phyloP scores from a whole-genome alignment of 92 coral and sea anemone genomes.

The Heteractis magnifica region DNA sequence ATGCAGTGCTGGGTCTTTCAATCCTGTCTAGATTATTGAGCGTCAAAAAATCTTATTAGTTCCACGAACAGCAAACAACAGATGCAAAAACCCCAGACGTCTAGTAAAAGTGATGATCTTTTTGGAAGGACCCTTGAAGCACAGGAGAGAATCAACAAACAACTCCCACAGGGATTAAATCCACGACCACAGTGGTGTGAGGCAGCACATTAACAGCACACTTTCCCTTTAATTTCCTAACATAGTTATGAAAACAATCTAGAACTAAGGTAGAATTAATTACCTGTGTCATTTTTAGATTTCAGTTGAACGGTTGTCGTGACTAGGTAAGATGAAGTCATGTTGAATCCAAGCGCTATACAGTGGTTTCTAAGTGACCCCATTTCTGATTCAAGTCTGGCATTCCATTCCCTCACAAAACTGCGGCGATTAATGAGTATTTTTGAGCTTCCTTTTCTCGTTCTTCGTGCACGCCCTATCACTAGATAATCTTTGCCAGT shows the following conservation, averaged over 20 bases:
- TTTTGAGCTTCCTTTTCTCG: conserved; percentile 15
- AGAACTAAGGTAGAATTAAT: not conserved
- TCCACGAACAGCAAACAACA: not conserved
- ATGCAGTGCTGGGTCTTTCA: not conserved
- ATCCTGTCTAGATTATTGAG: not conserved
- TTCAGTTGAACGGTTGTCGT: not conserved
- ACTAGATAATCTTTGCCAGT: conserved; percentile 54
- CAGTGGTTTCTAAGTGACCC: not conserved
- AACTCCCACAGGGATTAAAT: too few relatives aligned
- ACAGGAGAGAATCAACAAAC: too few relatives aligned
- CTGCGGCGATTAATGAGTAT: conserved; percentile 23
- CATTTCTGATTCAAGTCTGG: conserved; percentile 1
- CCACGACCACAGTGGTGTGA: too few relatives aligned
- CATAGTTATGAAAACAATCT: too few relatives aligned
- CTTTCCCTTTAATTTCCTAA: not conserved
- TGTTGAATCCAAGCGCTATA: not conserved
- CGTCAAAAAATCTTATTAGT: not conserved
- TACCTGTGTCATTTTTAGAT: not conserved
- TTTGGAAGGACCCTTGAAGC: too few relatives aligned
- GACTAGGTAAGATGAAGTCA: not conserved
- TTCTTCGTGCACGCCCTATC: conserved; percentile 38
- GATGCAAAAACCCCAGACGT: too few relatives aligned
- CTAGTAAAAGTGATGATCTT: too few relatives aligned
- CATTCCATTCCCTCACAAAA: conserved; percentile 34
- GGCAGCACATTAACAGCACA: too few relatives aligned